A percentile compares a stretch with the other conserved stretches of the same genome.
Evolutionary conservation across 1,140 invertebrate species (phyloP).

Genomic region (Drosophila parvula): DNA sequence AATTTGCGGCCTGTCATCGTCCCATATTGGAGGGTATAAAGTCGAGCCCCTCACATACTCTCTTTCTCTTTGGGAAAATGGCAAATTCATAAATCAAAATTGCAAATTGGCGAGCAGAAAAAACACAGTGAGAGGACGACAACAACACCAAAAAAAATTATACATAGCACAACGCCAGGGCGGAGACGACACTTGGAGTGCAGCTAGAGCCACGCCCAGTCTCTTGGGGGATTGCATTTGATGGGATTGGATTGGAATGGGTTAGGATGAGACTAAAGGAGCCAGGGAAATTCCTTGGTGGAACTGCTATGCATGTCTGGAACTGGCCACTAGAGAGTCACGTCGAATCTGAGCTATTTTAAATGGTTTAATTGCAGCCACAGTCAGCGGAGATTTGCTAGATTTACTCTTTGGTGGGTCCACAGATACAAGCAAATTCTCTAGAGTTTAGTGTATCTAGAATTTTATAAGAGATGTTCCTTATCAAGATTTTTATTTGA

Average conservation of each 20-base stretch:
- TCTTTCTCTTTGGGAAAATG: conserved; percentile 1
- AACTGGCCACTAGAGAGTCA: conserved; percentile 9
- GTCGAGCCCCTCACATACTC: neutral
- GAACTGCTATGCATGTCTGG: conserved; percentile 17
- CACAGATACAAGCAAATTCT: no score
- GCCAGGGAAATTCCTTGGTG: conserved; percentile 16
- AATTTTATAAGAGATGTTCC: neutral
- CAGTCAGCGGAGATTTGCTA: neutral
- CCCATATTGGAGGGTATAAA: conserved; percentile 33
- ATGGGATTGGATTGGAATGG: neutral
- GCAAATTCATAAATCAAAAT: conserved; percentile 50
- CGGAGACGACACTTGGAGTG: conserved; percentile 51
- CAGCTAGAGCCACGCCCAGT: conserved; percentile 57
- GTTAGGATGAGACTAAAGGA: neutral
- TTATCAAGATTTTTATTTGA: neutral
- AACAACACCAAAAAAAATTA: conserved; percentile 19
- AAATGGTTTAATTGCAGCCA: conserved; percentile 32
- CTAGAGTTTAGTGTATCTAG: neutral
- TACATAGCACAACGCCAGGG: conserved; percentile 24
- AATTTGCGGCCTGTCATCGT: conserved; percentile 55
- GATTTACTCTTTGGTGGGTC: neutral
- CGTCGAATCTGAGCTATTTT: conserved; percentile 21
- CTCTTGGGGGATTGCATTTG: conserved; percentile 13
- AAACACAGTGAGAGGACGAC: neutral
- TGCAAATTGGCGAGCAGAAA: conserved; percentile 31